Percentiles rank a stretch among this genome's conserved stretches.
Evolutionary conservation across 2,113 vertebrate genomes (phyloP).

Genomic region (Gasterosteus nipponicus): DNA sequence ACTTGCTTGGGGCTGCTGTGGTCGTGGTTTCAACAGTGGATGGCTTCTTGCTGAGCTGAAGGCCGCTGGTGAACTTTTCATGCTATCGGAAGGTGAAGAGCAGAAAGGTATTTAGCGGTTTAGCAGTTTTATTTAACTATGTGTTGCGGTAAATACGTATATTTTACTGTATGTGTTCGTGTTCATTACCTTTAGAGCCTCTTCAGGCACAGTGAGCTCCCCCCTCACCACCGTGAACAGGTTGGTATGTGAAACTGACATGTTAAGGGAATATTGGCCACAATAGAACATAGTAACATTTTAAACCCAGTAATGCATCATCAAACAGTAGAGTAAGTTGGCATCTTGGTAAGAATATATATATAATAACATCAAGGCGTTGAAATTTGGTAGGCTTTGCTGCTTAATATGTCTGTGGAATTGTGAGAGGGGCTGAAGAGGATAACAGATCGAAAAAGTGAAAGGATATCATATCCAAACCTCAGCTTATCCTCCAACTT

Average conservation of each 20-base stretch:
- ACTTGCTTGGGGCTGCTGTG: slow-evolving; percentile 53
- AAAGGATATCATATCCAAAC: slow-evolving; percentile 99
- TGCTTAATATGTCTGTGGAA: neutral
- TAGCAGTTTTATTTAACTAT: neutral
- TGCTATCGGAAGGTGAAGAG: slow-evolving; percentile 82
- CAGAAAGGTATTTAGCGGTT: neutral
- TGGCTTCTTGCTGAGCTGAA: slow-evolving; percentile 92
- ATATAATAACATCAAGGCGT: neutral
- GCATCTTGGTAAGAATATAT: neutral
- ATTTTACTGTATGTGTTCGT: neutral
- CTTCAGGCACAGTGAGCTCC: slow-evolving; percentile 96
- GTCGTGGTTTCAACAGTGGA: slow-evolving; percentile 81
- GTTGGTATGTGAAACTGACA: slow-evolving; percentile 91
- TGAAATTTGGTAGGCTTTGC: neutral
- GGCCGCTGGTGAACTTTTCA: slow-evolving; percentile 97
- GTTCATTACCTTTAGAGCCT: slow-evolving; percentile 92
- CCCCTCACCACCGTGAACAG: slow-evolving; percentile 96
- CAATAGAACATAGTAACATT: slow-evolving; percentile 3
- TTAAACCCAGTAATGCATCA: neutral
- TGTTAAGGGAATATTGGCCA: slow-evolving; percentile 78
- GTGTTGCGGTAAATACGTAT: neutral
- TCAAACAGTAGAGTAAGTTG: neutral
- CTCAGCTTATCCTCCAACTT: slow-evolving; percentile 97
- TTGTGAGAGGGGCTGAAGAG: neutral
- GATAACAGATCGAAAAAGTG: slow-evolving; percentile 4